A percentile compares a stretch with the other conserved stretches of the same genome.
These are phyloP conservation scores for Myripristis murdjan DNA, from an alignment of 2,797 vertebrate genomes.

Conservation along the genomic window DNA sequence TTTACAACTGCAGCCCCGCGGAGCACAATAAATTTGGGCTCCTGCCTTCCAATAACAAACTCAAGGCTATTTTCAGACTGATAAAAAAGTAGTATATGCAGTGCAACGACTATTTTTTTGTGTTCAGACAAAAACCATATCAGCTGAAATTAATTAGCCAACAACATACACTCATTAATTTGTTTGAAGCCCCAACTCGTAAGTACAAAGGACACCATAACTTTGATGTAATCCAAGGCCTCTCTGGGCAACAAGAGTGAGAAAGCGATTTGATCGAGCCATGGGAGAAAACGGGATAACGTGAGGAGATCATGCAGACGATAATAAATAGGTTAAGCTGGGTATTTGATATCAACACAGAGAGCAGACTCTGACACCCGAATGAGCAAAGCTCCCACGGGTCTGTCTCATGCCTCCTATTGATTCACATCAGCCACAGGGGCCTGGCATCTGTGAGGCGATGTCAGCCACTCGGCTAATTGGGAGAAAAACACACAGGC, in stretches of 20 bases:
- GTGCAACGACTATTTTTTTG: conserved; percentile 14
- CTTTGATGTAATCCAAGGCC: conserved; percentile 48
- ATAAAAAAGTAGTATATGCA: conserved; percentile 11
- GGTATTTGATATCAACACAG: conserved; percentile 2
- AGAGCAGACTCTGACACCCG: conserved; percentile 7
- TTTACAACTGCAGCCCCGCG: conserved; percentile 12
- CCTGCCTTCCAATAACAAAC: conserved; percentile 9
- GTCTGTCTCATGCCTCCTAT: conserved; percentile 27
- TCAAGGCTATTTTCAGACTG: conserved; percentile 31
- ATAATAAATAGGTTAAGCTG: conserved; percentile 19
- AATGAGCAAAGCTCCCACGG: conserved; percentile 15
- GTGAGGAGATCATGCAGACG: background rate
- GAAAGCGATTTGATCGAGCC: conserved; percentile 17
- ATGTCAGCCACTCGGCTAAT: conserved; percentile 59
- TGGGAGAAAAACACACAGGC: conserved; percentile 49
- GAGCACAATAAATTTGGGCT: background rate
- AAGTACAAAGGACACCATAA: conserved; percentile 26
- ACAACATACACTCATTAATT: conserved; percentile 53
- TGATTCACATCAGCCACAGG: conserved; percentile 26
- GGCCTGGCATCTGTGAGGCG: conserved; percentile 4
- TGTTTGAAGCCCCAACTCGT: conserved; percentile 30
- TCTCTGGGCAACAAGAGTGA: conserved; percentile 11
- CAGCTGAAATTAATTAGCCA: conserved; percentile 50
- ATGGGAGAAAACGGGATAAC: background rate
- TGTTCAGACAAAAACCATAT: conserved; percentile 18